Evolutionary conservation across 1,140 invertebrate species (phyloP).

Genomic region (Scaptomyza montana): DNA sequence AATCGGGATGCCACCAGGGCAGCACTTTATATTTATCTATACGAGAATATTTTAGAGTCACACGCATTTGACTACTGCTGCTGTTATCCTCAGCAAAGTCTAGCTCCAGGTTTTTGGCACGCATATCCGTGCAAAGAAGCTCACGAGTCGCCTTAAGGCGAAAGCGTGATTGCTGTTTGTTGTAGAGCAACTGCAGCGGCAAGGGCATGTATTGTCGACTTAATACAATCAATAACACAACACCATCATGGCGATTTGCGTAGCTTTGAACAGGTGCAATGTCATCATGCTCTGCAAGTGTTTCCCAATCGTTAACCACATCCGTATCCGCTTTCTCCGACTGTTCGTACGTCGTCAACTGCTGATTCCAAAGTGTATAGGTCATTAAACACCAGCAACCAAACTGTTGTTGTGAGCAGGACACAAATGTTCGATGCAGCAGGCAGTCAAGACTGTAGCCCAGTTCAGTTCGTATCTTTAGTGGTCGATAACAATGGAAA

Average conservation of each 20-base stretch:
- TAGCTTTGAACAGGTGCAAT: neutral
- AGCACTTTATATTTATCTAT: conserved; percentile 67
- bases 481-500: conserved; percentile 57
- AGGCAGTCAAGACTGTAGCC: conserved; percentile 66
- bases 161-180: conserved; percentile 41
- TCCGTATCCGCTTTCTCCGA: neutral
- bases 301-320: conserved; percentile 55
- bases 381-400: conserved; percentile 65
- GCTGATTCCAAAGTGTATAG: conserved; percentile 63
- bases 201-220: conserved; percentile 63
- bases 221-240: conserved; percentile 56
- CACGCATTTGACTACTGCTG: conserved; percentile 21
- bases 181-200: conserved; percentile 53
- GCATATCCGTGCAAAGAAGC: conserved; percentile 70
- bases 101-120: conserved; percentile 67
- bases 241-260: conserved; percentile 49
- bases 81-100: conserved; percentile 59
- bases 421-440: conserved; percentile 53
- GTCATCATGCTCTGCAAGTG: conserved; percentile 26
- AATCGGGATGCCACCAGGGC: conserved; percentile 79
- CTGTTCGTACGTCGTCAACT: neutral
- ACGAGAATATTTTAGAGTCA: conserved; percentile 66
- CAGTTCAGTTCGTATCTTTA: conserved; percentile 50
- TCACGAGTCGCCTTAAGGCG: conserved; percentile 57
- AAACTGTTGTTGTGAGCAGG: conserved; percentile 57